Percentiles rank a stretch among this genome's conserved stretches.
Evolutionary conservation across 2,113 vertebrate genomes (phyloP).

Genomic region (Pterocles orientalis): DNA sequence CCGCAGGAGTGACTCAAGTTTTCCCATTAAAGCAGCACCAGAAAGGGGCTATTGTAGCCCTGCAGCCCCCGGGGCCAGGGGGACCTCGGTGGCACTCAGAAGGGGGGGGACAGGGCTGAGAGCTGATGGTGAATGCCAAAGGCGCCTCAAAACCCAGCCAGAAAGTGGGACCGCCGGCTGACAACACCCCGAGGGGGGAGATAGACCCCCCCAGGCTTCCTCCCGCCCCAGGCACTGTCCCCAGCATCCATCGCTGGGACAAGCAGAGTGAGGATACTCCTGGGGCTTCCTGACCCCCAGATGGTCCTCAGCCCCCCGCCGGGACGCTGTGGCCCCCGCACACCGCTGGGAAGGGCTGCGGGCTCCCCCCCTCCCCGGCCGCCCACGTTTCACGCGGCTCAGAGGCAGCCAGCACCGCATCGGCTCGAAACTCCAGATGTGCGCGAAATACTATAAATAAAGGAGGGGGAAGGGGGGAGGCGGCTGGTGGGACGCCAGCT

Average conservation of each 20-base stretch:
- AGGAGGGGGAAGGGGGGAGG: neutral
- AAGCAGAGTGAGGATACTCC: neutral
- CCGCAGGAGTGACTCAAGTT: neutral
- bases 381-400: neutral
- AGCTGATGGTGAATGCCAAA: neutral
- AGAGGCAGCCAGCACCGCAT: neutral
- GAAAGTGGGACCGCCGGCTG: accelerated
- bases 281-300: accelerated
- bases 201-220: neutral
- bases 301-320: accelerated
- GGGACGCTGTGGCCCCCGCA: accelerated
- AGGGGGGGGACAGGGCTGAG: neutral
- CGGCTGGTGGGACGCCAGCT: neutral
- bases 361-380: neutral
- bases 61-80: neutral
- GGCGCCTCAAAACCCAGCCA: neutral
- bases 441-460: slow-evolving; percentile 42
- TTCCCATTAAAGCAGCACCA: neutral
- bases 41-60: neutral
- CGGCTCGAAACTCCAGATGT: slow-evolving; percentile 45
- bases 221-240: neutral
- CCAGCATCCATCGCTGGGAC: neutral
- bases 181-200: accelerated
- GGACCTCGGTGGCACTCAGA: neutral
- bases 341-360: neutral